Conservation (phyloP, 2,797 vertebrate species). For the Schizopygopsis pylzovi region DNA sequence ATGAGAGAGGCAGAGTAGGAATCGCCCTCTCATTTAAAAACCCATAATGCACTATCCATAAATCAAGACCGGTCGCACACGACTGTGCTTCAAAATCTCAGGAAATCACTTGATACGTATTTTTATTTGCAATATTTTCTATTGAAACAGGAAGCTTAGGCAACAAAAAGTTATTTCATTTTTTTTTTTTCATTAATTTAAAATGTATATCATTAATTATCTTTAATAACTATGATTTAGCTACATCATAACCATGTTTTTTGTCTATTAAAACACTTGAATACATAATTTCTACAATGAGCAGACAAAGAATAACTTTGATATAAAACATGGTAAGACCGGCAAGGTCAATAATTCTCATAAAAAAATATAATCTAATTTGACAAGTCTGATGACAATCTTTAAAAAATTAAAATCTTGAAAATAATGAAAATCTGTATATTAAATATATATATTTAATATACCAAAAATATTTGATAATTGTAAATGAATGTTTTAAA, state of each 20-base stretch:
- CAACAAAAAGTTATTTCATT: neutral
- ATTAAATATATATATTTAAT: neutral
- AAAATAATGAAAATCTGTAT: neutral
- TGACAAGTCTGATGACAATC: neutral
- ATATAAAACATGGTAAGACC: neutral
- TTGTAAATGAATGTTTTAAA: neutral
- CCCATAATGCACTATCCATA: constrained; percentile 21
- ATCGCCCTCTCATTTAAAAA: constrained; percentile 30
- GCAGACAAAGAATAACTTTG: neutral
- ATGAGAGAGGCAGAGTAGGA: constrained; percentile 38
- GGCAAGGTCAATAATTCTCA: neutral
- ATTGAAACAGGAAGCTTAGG: neutral
- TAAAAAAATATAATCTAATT: neutral
- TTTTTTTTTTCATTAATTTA: neutral
- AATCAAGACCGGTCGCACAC: constrained; percentile 1
- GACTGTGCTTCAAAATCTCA: neutral
- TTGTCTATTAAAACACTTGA: neutral
- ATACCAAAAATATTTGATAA: neutral
- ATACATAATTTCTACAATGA: neutral
- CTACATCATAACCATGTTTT: neutral
- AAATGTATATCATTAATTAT: neutral
- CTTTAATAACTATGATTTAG: neutral
- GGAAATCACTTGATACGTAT: neutral
- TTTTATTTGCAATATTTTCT: neutral
- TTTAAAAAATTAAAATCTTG: neutral